Evolutionary conservation across 2,797 vertebrate genomes (phyloP).

Genomic region (Sphenopsis melanotis): DNA sequence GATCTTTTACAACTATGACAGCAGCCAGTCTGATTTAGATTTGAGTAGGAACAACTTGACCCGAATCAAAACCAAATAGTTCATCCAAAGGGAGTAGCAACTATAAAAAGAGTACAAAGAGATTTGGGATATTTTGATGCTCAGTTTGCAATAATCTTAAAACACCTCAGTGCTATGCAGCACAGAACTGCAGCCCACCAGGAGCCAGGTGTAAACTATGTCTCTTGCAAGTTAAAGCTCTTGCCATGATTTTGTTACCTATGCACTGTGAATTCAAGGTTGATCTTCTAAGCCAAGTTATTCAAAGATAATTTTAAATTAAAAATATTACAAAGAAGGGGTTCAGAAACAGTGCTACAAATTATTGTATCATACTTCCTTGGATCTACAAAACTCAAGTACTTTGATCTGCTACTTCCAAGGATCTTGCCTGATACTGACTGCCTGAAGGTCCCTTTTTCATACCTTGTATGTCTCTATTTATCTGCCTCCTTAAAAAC

Average conservation of each 20-base stretch:
- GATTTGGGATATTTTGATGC: neutral
- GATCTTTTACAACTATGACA: neutral
- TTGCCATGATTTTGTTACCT: neutral
- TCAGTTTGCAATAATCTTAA: neutral
- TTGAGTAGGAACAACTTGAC: neutral
- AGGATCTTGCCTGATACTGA: neutral
- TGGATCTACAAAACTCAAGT: neutral
- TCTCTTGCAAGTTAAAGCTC: neutral
- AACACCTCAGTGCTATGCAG: neutral
- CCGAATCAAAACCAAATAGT: neutral
- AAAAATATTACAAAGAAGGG: neutral
- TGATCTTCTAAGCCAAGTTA: neutral
- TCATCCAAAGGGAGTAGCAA: neutral
- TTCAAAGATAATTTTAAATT: neutral
- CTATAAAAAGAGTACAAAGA: rapidly evolving
- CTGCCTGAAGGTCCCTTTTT: neutral
- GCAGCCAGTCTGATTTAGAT: neutral
- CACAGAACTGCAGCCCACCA: neutral
- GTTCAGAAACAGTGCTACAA: neutral
- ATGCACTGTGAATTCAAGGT: neutral
- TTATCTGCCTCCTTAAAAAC: neutral
- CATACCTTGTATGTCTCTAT: neutral
- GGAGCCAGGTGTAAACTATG: neutral
- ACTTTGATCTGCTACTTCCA: neutral
- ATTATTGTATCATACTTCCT: neutral